Conservation (phyloP, 92 coral and sea anemone species). For the Hydrozoanthus gracilis region DNA sequence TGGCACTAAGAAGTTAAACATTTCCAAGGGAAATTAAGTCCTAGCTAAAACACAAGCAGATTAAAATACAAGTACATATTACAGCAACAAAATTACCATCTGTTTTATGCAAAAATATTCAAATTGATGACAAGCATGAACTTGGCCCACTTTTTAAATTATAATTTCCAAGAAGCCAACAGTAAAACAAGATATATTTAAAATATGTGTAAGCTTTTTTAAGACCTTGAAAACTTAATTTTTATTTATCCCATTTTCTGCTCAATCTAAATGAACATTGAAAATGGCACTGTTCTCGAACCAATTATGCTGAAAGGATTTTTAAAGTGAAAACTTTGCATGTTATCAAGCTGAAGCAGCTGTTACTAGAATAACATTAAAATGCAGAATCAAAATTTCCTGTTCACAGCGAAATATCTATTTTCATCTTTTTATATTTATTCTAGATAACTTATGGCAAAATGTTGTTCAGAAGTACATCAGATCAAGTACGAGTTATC, state of each 20-base stretch:
- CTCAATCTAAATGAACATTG: too few species aligned
- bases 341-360: slow-evolving; percentile 43
- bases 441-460: slow-evolving; percentile 13
- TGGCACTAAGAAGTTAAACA: neutral
- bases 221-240: too few species aligned
- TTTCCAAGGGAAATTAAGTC: neutral
- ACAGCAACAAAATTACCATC: slow-evolving; percentile 12
- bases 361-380: slow-evolving; percentile 34
- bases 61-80: neutral
- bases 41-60: too few species aligned
- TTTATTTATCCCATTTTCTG: too few species aligned
- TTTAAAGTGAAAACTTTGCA: slow-evolving; percentile 17
- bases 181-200: neutral
- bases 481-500: too few species aligned
- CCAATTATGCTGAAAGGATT: neutral
- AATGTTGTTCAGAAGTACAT: neutral
- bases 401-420: slow-evolving; percentile 30
- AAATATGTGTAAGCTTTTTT: neutral
- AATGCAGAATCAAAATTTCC: slow-evolving; percentile 43
- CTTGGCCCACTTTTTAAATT: slow-evolving; percentile 19
- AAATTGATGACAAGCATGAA: slow-evolving; percentile 19
- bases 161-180: neutral
- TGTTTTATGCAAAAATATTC: slow-evolving; percentile 47
- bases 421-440: slow-evolving; percentile 21
- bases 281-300: too few species aligned